Evolutionary conservation across 2,797 vertebrate genomes (phyloP), one percentile per base, ranked within the genome.

Genomic region (Schizopygopsis pylzovi): DNA sequence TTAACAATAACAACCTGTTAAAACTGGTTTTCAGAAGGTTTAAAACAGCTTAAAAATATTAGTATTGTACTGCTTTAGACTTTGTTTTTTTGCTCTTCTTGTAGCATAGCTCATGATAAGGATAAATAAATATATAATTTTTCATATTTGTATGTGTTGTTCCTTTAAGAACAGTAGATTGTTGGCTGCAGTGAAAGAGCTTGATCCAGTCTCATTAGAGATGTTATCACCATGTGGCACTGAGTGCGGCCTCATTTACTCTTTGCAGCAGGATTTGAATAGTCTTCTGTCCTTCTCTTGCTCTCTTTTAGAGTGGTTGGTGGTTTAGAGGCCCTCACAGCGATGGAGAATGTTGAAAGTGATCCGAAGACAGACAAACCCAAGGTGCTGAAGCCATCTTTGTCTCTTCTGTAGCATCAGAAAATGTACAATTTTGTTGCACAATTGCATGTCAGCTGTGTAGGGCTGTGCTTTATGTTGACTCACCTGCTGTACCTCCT

Each of bases 321-420:
- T 82, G 98, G 98, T 39, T 99, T 99, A 87, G 98, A 99, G 90
- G 86, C 97, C 0, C 93, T 99, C 89, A 97, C 97, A 0, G 97
- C 97, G n/a, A 97, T 99, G 97, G 98, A 99, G 93, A 99, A 98
- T 0, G 96, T 99, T 82, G 98, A 99, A 89, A 96, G 96, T 56
- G 96, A 99, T 90, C 93, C 96, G 0, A 99, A 99, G 94, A 96
- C 97, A 0, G 98, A 99, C 91, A 96, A 96, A 87, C 98, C 98
- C 54, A 98, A 98, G 97, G 98, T 99, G 92, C 47, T 15, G 4
- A n/a, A 37, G 56, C 22, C 12, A 28, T 16, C 41, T n/a, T 16
- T n/a, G 1, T 52, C 52, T 18, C 13, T 52, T 52, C 13, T 43
- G 49, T 47, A 78, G 20, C 37, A 52, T 86, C 70, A 83, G n/a